Evolutionary conservation across 1,140 invertebrate genomes (phyloP).

Genomic region (Mycetomoellerius zeteki): DNA sequence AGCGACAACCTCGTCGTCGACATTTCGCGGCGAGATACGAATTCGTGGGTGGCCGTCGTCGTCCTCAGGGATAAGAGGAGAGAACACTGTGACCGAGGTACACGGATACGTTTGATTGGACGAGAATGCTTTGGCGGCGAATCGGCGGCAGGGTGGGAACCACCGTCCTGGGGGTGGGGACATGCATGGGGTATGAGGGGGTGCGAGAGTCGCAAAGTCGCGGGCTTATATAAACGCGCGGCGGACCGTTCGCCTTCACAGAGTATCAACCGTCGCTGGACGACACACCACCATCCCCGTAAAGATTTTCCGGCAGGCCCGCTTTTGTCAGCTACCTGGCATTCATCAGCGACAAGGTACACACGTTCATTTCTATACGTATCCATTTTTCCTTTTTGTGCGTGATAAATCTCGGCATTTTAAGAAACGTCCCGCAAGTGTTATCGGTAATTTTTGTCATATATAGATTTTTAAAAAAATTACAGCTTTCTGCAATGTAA

Average conservation of each 20-base stretch:
- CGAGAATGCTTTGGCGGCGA: slow-evolving; percentile 65
- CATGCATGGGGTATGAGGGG: slow-evolving; percentile 61
- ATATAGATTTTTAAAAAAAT: background rate
- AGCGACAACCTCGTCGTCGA: background rate
- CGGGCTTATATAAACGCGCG: slow-evolving; percentile 80
- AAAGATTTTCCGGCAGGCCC: background rate
- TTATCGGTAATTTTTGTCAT: background rate
- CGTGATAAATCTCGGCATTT: background rate
- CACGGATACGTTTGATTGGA: slow-evolving; percentile 71
- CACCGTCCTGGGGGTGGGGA: slow-evolving; percentile 56
- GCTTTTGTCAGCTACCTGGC: background rate
- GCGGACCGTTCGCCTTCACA: slow-evolving; percentile 67
- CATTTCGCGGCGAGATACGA: slow-evolving; percentile 14
- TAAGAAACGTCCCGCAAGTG: background rate
- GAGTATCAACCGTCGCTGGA: slow-evolving; percentile 62
- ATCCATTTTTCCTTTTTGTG: background rate
- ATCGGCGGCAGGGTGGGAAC: slow-evolving; percentile 47
- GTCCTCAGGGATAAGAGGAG: slow-evolving; percentile 19
- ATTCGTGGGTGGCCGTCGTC: slow-evolving; percentile 45
- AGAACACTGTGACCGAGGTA: slow-evolving; percentile 65
- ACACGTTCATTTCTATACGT: background rate
- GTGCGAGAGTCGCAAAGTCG: slow-evolving; percentile 68
- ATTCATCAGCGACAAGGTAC: slow-evolving; percentile 29
- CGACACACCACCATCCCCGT: slow-evolving; percentile 34
- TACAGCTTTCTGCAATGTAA: background rate